phyloP scores from a whole-genome alignment of 1,140 invertebrate species.

The Teleogryllus occipitalis region DNA sequence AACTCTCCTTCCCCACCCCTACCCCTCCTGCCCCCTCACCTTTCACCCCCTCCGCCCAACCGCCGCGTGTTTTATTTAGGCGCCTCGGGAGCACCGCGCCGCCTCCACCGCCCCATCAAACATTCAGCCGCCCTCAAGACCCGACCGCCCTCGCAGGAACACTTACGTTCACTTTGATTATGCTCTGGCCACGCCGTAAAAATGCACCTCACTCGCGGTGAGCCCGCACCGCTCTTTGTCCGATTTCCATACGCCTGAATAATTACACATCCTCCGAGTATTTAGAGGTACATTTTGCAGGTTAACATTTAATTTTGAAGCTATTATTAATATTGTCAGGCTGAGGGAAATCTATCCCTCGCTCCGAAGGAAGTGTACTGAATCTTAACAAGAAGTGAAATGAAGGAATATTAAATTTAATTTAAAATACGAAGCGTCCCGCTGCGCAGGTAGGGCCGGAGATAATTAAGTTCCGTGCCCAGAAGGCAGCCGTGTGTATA shows the following conservation, averaged over 20 bases:
- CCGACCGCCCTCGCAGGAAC: neutral
- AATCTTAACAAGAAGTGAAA: neutral
- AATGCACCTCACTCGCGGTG: neutral
- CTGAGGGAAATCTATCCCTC: no score
- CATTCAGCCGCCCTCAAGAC: neutral
- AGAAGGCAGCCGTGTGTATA: neutral
- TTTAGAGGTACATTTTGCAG: neutral
- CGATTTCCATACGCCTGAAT: neutral
- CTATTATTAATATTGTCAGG: no score
- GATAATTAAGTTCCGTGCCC: neutral
- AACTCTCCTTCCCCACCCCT: no score
- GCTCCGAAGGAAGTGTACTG: neutral
- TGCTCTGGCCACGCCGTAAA: neutral
- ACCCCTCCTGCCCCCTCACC: no score
- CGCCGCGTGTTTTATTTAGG: neutral
- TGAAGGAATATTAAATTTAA: neutral
- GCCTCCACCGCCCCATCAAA: neutral
- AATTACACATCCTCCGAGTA: neutral
- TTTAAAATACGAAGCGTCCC: neutral
- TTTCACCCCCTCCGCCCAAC: no score
- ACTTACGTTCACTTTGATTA: constrained; percentile 1
- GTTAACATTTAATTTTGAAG: neutral
- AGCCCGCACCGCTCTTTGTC: neutral
- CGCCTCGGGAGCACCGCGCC: no score
- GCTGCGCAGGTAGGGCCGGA: neutral